Evolutionary conservation across 1,140 invertebrate genomes (phyloP).

Genomic region (Aphidius gifuensis): DNA sequence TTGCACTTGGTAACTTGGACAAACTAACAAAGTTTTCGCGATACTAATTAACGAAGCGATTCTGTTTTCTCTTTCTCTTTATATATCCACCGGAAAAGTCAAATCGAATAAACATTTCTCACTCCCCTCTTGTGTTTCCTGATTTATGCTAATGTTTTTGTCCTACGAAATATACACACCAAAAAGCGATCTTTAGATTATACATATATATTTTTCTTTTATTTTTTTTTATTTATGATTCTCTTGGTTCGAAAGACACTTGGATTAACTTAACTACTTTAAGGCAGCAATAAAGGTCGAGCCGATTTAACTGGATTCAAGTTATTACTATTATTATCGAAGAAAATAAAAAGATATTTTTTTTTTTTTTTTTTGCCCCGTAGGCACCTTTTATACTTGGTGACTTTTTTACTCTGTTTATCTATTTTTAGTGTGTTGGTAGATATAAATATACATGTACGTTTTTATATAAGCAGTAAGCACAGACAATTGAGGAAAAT

Average conservation of each 20-base stretch:
- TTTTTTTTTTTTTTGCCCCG: not conserved
- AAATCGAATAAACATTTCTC: conserved; percentile 50
- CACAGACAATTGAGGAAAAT: conserved; percentile 33
- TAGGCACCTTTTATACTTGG: conserved; percentile 6
- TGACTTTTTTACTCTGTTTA: too few species aligned
- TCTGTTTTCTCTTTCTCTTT: conserved; percentile 15
- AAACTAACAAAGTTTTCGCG: conserved; percentile 18
- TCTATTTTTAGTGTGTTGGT: not conserved
- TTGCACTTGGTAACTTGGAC: conserved; percentile 5
- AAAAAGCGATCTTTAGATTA: conserved; percentile 44
- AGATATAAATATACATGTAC: too few species aligned
- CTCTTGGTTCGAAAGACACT: conserved; percentile 27
- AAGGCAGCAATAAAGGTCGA: conserved; percentile 52
- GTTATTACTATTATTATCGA: conserved; percentile 22
- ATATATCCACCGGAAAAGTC: conserved; percentile 24
- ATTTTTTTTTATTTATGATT: not conserved
- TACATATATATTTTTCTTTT: conserved; percentile 1
- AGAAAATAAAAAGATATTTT: not conserved
- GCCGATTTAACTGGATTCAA: conserved; percentile 51
- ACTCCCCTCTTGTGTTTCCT: conserved; percentile 33
- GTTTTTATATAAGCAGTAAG: too few species aligned
- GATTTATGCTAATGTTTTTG: conserved; percentile 58
- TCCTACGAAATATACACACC: conserved; percentile 50
- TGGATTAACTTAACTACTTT: conserved; percentile 54
- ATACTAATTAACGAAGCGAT: conserved; percentile 22